These are phyloP conservation scores for Mus pahari DNA, from an alignment of 2,113 vertebrate genomes.

Conservation along the genomic window DNA sequence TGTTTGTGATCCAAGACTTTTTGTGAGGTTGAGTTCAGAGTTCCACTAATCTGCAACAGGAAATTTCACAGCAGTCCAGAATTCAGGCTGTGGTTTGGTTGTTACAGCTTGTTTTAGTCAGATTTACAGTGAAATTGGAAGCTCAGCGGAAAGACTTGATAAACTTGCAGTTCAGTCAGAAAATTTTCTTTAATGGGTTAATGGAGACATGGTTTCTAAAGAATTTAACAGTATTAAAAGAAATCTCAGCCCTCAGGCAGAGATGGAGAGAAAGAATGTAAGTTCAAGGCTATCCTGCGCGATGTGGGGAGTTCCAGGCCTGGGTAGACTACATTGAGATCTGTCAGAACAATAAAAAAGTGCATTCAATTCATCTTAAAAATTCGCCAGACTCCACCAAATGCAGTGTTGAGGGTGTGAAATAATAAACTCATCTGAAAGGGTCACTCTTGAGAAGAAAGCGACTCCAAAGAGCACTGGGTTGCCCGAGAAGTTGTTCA, in stretches of 20 bases:
- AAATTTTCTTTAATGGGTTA: background rate
- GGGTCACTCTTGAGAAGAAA: background rate
- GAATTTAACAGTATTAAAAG: background rate
- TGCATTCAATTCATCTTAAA: background rate
- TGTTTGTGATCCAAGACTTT: background rate
- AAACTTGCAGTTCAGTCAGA: background rate
- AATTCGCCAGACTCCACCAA: background rate
- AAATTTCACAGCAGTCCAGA: background rate
- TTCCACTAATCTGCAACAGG: background rate
- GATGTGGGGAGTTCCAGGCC: background rate
- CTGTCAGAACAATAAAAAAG: background rate
- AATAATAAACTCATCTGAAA: background rate
- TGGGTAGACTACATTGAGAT: background rate
- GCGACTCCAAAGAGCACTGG: background rate
- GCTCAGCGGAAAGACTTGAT: background rate
- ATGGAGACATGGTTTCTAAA: background rate
- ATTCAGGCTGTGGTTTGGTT: background rate
- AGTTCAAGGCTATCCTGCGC: background rate
- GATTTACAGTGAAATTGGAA: background rate
- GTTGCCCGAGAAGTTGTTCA: background rate
- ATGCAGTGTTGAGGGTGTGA: background rate
- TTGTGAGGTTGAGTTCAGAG: background rate
- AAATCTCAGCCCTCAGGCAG: background rate
- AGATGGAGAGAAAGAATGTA: background rate
- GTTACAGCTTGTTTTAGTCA: background rate